Evolutionary conservation across 2,888 invertebrate species (phyloP), one percentile per base, ranked within the genome.

Genomic region (Torymus auratus): DNA sequence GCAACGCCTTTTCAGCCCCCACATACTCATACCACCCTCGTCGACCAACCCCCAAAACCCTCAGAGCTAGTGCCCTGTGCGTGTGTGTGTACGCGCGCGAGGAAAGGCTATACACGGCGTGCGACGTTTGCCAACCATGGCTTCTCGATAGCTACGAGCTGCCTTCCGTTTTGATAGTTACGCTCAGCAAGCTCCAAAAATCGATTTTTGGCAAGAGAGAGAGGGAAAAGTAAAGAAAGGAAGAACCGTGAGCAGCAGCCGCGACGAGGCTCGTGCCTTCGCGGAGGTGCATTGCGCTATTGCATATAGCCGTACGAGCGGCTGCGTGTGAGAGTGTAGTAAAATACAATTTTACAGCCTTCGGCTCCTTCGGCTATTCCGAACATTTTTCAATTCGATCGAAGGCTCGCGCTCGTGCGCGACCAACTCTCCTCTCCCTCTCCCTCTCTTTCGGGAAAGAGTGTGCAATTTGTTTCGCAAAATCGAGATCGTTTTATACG

Each of bases 1-100:
- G 89, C 89, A 89, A 90, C 90, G 85, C 84, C 85, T 86, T 85
- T 86, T 86, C 85, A 86, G 83, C 86, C 85, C 85, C 84, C 85
- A 80, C 84, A 87, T 87, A 87, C 83, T 87, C 88, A 88, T 87
- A 87, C 88, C 86, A 83, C 87, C 87, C 85, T 83, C 85, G 85
- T 84, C 83, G 84, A 85, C 84, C 86, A 83, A 82, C 85, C 86
- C 85, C 85, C 84, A 73, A 85, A 84, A 84, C 81, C 84, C 84
- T 73, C 41, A 41, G 41, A 41, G 41, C 41, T 41, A 41, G 41
- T 41, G 41, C 41, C 84, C 80, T 60, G 80, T 80, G 72, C 75
- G 82, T 72, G 56, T 75, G 58, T 14, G 52, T 74, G 60, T 14
- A 11, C 15, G 58, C 41, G 41, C 41, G 5, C 41, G 41, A 41